Evolutionary conservation across 2,888 invertebrate genomes (phyloP), one percentile per base, ranked within the genome.

Genomic region (Rhaphigaster nebulosa): DNA sequence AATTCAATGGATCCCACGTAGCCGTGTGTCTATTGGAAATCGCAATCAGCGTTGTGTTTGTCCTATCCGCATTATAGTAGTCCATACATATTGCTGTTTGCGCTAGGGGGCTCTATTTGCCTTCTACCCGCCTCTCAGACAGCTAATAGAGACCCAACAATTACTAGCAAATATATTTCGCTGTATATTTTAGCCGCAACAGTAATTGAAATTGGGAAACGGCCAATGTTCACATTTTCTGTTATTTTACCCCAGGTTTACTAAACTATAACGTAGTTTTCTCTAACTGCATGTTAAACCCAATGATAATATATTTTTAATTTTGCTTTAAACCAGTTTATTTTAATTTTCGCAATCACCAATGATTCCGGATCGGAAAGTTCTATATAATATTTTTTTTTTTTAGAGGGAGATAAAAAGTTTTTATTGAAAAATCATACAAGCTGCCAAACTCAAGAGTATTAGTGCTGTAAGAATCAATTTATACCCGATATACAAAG

Each of bases 51-150:
- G 20, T 4, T 2, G n/a, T 88, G 88, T 88, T 88, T 88, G 88
- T 88, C 38, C 56, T 88, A 88, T 88, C 60, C 88, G 56, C 88
- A 88, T 88, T 88, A 88, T 88, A 41, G 56, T 88, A 60, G 88
- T 56, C 56, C 88, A 88, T 88, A 88, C 88, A 88, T 88, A 88
- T 88, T 88, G 88, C 88, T 88, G 88, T 60, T 88, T 88, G 56
- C 88, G 2, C 88, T 88, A 41, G 56, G 15, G 52, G 5, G 15
- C 56, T 60, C 88, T 88, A 88, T 88, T 88, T 88, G 88, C 88
- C 41, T 18, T 41, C 41, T 26, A 12, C 12, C 80, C 88, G 52
- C 23, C 87, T 23, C 18, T 34, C 29, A 60, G 88, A 88, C 88
- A 88, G 88, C 88, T 60, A 88, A 88, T 88, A 88, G 88, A 38